Conservation (phyloP, 2,113 vertebrate genomes). For the Rissa tridactyla region DNA sequence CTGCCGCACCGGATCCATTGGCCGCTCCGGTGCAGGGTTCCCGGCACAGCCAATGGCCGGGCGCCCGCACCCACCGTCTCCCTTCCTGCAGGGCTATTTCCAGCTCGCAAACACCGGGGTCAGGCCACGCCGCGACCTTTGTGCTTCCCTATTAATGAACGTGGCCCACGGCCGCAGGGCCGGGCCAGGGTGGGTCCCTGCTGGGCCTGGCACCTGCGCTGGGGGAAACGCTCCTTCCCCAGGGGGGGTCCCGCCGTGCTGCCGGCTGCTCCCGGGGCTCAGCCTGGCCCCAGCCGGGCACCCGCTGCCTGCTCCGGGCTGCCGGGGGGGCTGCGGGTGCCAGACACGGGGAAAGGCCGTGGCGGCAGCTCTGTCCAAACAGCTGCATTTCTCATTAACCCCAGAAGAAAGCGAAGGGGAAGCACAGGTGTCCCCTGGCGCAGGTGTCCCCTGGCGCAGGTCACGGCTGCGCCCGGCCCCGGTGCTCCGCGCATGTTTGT, state of each 20-base stretch:
- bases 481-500: no score
- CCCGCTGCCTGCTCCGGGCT: neutral
- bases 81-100: neutral
- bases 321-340: neutral
- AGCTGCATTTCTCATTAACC: neutral
- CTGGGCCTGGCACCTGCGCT: fast-evolving
- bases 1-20: neutral
- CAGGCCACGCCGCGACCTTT: neutral
- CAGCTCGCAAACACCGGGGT: neutral
- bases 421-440: fast-evolving
- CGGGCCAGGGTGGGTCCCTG: neutral
- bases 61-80: neutral
- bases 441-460: neutral
- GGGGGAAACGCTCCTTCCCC: neutral
- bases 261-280: neutral
- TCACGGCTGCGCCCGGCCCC: fast-evolving
- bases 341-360: neutral
- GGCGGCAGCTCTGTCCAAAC: neutral
- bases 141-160: neutral
- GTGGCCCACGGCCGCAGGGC: fast-evolving
- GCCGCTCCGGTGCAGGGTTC: neutral
- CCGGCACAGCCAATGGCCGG: neutral
- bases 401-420: neutral
- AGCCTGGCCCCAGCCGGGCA: neutral
- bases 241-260: fast-evolving